These are phyloP conservation scores for Sula dactylatra DNA, from an alignment of 2,113 vertebrate species.

Conservation along the genomic window DNA sequence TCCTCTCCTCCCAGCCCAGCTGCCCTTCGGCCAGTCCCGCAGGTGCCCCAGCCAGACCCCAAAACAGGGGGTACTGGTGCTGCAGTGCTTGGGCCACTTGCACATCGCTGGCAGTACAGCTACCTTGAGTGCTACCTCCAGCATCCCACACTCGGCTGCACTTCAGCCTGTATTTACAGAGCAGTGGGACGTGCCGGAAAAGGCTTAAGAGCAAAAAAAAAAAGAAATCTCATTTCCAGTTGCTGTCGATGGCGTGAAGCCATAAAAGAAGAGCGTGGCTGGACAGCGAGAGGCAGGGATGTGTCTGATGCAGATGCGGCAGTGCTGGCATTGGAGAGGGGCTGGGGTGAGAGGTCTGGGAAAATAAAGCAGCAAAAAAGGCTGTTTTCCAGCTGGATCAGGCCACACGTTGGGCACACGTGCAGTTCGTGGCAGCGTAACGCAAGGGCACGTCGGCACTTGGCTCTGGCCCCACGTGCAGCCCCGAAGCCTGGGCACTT, in stretches of 20 bases:
- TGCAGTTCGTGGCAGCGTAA: fast-evolving
- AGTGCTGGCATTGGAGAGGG: background rate
- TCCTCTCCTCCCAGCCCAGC: background rate
- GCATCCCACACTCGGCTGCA: background rate
- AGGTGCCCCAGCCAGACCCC: background rate
- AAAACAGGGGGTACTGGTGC: fast-evolving
- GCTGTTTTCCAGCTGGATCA: background rate
- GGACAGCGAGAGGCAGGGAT: background rate
- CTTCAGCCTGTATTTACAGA: background rate
- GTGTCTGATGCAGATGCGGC: background rate
- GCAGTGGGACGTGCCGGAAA: background rate
- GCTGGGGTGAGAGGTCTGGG: background rate
- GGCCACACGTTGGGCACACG: fast-evolving
- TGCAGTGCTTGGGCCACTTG: background rate
- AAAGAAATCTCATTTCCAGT: background rate
- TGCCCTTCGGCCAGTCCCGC: fast-evolving
- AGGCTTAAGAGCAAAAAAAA: background rate
- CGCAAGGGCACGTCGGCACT: fast-evolving
- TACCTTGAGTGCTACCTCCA: background rate
- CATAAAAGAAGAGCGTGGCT: background rate
- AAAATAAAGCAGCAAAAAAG: background rate
- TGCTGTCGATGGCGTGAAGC: background rate
- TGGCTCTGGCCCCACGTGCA: background rate
- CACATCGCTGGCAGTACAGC: background rate
- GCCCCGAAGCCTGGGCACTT: background rate